A percentile compares a stretch with the other conserved stretches of the same genome.
phyloP scores from a whole-genome alignment of 2,797 vertebrate species.

The Vespertilio murinus region DNA sequence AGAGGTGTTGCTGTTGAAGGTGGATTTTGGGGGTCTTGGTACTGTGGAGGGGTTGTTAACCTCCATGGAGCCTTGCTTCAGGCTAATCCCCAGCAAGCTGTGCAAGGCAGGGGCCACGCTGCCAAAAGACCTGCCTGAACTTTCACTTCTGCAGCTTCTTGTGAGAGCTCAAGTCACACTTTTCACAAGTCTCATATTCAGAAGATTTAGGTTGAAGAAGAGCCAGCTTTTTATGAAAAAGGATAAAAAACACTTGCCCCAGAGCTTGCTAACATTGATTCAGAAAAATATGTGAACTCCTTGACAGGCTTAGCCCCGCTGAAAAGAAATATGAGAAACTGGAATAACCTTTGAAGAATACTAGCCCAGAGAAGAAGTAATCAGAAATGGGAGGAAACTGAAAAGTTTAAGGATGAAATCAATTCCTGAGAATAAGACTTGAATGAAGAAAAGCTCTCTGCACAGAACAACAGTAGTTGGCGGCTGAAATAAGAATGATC shows the following conservation, averaged over 20 bases:
- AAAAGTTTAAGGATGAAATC: constrained; percentile 11
- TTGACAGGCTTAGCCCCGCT: not conserved
- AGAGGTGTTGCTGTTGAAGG: not conserved
- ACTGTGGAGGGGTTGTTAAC: not conserved
- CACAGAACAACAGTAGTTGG: not conserved
- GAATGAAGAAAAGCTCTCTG: not conserved
- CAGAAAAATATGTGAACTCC: not conserved
- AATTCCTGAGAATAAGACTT: not conserved
- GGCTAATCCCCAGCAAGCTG: not conserved
- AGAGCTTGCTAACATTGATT: constrained; percentile 21
- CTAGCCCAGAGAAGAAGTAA: constrained; percentile 1
- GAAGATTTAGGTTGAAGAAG: constrained; percentile 3
- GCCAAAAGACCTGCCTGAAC: not conserved
- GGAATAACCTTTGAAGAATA: constrained; percentile 39
- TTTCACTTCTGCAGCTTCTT: not conserved
- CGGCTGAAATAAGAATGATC: not conserved
- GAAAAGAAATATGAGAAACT: constrained; percentile 26
- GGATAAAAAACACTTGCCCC: not conserved
- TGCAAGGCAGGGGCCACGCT: not conserved
- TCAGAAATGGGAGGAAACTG: not conserved
- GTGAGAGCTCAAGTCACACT: not conserved
- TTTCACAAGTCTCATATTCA: not conserved
- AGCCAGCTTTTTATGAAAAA: constrained; percentile 4
- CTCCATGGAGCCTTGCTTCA: not conserved
- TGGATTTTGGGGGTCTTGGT: not conserved